Percentiles rank a stretch among this genome's conserved stretches.
Conservation (phyloP, 1,140 invertebrate genomes). For the Drosophila lacteicornis region DNA sequence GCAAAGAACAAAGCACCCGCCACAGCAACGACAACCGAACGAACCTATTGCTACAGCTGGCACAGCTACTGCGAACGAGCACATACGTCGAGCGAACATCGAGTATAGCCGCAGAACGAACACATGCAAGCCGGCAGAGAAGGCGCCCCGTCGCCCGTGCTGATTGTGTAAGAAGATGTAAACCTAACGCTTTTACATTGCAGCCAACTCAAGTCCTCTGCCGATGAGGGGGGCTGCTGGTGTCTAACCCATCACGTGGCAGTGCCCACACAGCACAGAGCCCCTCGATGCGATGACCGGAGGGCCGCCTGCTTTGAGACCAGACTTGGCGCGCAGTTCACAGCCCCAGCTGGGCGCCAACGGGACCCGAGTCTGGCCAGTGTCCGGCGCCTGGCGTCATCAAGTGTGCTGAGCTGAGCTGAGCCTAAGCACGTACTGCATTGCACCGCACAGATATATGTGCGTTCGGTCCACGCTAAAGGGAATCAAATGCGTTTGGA, state of each 20-base stretch:
- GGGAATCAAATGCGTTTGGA: constrained; percentile 81
- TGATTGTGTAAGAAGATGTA: constrained; percentile 25
- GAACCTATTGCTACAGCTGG: constrained; percentile 7
- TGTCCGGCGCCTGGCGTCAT: constrained; percentile 16
- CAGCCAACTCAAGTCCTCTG: constrained; percentile 61
- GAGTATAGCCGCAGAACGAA: constrained; percentile 19
- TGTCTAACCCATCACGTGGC: constrained; percentile 4
- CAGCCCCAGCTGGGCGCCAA: constrained; percentile 16
- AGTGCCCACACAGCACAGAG: constrained; percentile 22
- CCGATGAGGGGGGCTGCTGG: constrained; percentile 22
- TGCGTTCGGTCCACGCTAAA: constrained; percentile 82
- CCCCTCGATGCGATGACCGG: constrained; percentile 16
- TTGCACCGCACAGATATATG: constrained; percentile 77
- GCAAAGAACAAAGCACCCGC: constrained; percentile 16
- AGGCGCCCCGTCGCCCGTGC: constrained; percentile 2
- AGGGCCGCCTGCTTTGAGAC: constrained; percentile 15
- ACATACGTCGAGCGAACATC: constrained; percentile 29
- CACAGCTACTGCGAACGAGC: constrained; percentile 14
- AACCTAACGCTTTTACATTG: constrained; percentile 66
- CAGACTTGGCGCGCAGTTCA: constrained; percentile 7
- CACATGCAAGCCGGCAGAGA: constrained; percentile 19
- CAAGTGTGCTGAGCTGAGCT: constrained; percentile 26
- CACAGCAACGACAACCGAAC: constrained; percentile 57
- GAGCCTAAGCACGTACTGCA: constrained; percentile 65
- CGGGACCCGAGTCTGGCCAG: neutral